A percentile compares a stretch with the other conserved stretches of the same genome.
Conservation (phyloP, 2,888 invertebrate species). For the Dicycla oo region DNA sequence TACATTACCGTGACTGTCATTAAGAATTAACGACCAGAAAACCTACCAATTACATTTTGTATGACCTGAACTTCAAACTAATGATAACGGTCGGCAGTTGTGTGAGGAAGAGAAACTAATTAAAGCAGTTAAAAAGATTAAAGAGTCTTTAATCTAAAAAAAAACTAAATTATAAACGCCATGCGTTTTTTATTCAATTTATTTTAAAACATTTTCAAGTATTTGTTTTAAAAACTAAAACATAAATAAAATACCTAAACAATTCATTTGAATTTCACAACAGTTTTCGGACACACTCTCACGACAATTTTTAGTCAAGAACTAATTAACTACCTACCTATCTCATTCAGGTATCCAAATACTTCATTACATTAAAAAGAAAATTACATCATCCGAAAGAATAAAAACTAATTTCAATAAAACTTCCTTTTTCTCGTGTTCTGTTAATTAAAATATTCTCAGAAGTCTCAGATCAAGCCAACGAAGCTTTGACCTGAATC, state of each 20-base stretch:
- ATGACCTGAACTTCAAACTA: slow-evolving; percentile 12
- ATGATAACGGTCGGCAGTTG: slow-evolving; percentile 2
- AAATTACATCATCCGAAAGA: slow-evolving; percentile 22
- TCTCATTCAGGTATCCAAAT: slow-evolving; percentile 1
- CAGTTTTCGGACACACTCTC: no score
- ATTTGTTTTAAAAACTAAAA: background rate
- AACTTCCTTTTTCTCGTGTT: slow-evolving; percentile 55
- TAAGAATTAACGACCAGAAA: slow-evolving; percentile 36
- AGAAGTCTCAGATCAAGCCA: slow-evolving; percentile 60
- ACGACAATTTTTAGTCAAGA: background rate
- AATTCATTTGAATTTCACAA: background rate
- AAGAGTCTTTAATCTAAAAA: no score
- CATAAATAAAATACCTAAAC: background rate
- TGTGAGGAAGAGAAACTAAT: slow-evolving; percentile 19
- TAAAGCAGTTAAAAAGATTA: slow-evolving; percentile 15
- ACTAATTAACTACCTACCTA: slow-evolving; percentile 2
- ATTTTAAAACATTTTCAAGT: no score
- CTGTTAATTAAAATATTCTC: slow-evolving; percentile 64
- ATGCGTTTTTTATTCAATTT: no score
- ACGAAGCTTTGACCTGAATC: slow-evolving; percentile 58
- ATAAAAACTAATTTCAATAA: slow-evolving; percentile 54
- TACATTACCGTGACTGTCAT: slow-evolving; percentile 1
- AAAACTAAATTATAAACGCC: no score
- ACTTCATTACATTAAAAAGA: slow-evolving; percentile 14
- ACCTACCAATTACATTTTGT: slow-evolving; percentile 35